These are phyloP conservation scores for Plagiodera versicolora DNA, from an alignment of 2,888 invertebrate species.

Conservation along the genomic window DNA sequence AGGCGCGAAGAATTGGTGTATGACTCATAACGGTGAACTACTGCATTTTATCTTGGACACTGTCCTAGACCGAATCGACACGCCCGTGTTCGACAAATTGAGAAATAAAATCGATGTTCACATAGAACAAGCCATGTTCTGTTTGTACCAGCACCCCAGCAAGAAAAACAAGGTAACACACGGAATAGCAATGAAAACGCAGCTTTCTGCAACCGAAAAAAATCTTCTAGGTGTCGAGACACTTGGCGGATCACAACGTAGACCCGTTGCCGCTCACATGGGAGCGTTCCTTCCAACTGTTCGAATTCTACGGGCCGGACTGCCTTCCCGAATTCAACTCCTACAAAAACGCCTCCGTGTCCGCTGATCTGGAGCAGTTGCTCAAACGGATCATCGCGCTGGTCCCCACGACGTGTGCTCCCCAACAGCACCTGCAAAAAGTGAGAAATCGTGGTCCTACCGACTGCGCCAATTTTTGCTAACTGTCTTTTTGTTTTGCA, in stretches of 20 bases:
- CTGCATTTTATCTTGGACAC: slow-evolving; percentile 77
- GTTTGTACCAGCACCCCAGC: slow-evolving; percentile 81
- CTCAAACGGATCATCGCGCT: slow-evolving; percentile 70
- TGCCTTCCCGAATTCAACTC: slow-evolving; percentile 82
- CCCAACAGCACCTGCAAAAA: slow-evolving; percentile 59
- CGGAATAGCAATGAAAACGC: no score
- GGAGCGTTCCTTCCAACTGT: slow-evolving; percentile 73
- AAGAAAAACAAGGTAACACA: slow-evolving; percentile 65
- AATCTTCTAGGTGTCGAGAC: slow-evolving; percentile 59
- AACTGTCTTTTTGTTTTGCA: slow-evolving; percentile 45
- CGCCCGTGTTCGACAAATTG: slow-evolving; percentile 65
- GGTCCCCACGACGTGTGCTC: slow-evolving; percentile 70
- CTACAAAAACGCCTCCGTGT: slow-evolving; percentile 72
- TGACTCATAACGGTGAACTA: slow-evolving; percentile 74
- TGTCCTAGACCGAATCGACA: slow-evolving; percentile 68
- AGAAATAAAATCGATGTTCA: slow-evolving; percentile 73
- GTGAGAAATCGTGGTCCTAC: slow-evolving; percentile 31
- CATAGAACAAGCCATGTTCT: slow-evolving; percentile 84
- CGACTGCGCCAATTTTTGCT: background rate
- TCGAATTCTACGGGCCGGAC: slow-evolving; percentile 80
- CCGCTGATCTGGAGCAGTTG: slow-evolving; percentile 76
- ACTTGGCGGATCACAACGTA: slow-evolving; percentile 77
- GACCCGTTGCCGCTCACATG: slow-evolving; percentile 70
- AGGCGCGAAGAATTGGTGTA: slow-evolving; percentile 74
- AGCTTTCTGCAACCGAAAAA: no score